These are phyloP conservation scores for Neuroscelio doddi DNA, from an alignment of 2,888 invertebrate genomes.

Conservation along the genomic window DNA sequence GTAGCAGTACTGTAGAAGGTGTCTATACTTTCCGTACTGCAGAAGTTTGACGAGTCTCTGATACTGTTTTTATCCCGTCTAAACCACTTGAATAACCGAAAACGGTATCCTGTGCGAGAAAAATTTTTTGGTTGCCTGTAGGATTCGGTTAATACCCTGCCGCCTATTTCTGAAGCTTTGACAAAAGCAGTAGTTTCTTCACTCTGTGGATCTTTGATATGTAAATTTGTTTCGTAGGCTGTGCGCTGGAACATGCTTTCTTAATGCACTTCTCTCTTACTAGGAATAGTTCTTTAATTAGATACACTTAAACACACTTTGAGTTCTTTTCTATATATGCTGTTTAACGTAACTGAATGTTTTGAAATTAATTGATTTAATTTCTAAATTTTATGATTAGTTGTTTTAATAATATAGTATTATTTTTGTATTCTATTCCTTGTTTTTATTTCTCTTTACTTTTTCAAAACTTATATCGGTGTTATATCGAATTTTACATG, in stretches of 20 bases:
- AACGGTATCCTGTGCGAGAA: conserved; percentile 67
- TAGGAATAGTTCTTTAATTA: conserved; percentile 47
- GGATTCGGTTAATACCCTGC: conserved; percentile 34
- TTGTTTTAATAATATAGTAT: too few species aligned
- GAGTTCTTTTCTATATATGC: conserved; percentile 48
- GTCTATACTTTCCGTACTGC: conserved; percentile 78
- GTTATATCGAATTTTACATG: too few species aligned
- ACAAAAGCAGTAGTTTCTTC: conserved; percentile 24
- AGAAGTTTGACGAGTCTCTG: too few species aligned
- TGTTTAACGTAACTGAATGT: not conserved
- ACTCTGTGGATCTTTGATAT: conserved; percentile 55
- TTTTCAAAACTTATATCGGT: too few species aligned
- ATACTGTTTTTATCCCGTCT: conserved; percentile 72
- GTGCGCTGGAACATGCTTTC: conserved; percentile 49
- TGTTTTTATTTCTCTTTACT: not conserved
- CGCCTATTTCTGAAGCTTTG: conserved; percentile 47
- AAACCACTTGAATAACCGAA: conserved; percentile 84
- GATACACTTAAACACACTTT: conserved; percentile 53
- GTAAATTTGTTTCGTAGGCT: conserved; percentile 48
- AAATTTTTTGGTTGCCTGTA: conserved; percentile 27
- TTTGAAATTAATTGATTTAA: not conserved
- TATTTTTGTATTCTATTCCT: too few species aligned
- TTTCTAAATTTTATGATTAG: not conserved
- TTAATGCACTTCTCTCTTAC: conserved; percentile 32
- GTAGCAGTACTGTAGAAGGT: conserved; percentile 83